A percentile compares a stretch with the other conserved stretches of the same genome.
Conservation (phyloP, 2,113 vertebrate genomes). For the Balaenoptera acutorostrata region DNA sequence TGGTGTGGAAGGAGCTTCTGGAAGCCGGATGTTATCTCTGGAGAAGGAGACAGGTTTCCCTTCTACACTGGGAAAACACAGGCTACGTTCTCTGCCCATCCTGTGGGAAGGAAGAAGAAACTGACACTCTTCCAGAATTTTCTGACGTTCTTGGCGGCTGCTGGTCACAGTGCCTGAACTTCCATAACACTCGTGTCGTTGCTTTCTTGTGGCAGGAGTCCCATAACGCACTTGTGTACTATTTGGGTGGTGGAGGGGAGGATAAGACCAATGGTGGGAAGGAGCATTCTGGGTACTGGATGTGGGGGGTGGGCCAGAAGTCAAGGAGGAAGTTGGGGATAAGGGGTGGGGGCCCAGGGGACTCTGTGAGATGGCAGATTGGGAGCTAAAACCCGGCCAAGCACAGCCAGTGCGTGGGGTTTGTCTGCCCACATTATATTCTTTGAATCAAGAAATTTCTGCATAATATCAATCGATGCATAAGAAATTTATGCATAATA, state of each 20-base stretch:
- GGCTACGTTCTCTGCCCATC: neutral
- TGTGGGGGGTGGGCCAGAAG: accelerated
- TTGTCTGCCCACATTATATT: accelerated
- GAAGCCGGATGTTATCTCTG: neutral
- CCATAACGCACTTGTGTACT: accelerated
- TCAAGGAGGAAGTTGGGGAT: neutral
- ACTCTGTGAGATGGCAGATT: neutral
- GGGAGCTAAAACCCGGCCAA: neutral
- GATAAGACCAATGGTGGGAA: accelerated
- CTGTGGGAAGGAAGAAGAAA: neutral
- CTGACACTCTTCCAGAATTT: accelerated
- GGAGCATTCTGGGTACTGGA: neutral
- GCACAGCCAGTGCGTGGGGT: accelerated
- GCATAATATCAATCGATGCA: accelerated
- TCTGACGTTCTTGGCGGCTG: neutral
- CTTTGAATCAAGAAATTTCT: neutral
- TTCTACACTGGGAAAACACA: accelerated
- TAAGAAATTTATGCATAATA: neutral
- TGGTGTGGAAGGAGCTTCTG: neutral
- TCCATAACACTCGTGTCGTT: accelerated
- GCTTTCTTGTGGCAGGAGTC: neutral
- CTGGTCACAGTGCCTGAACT: accelerated
- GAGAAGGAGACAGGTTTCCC: neutral
- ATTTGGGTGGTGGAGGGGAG: accelerated
- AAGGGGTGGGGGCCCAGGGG: accelerated